phyloP scores from a whole-genome alignment of 1,140 invertebrate species.

The Arctopsyche grandis region DNA sequence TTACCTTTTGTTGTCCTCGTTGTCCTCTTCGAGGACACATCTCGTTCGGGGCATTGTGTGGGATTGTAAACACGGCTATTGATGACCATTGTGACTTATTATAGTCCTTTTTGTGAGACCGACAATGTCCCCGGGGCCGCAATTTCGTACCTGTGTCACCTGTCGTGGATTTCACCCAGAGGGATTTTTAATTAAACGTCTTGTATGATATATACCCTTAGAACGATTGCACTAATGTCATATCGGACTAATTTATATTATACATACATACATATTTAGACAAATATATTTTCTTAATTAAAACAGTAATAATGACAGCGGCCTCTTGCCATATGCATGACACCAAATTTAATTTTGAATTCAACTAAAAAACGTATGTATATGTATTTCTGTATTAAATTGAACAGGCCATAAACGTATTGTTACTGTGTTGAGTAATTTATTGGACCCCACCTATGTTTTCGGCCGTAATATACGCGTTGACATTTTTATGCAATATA shows the following conservation, averaged over 20 bases:
- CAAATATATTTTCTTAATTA: background rate
- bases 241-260: background rate
- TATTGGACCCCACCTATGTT: conserved; percentile 22
- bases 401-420: background rate
- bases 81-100: conserved; percentile 44
- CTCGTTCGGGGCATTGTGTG: conserved; percentile 32
- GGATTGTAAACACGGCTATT: conserved; percentile 46
- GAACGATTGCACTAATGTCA: background rate
- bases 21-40: conserved; percentile 21
- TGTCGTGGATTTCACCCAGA: background rate
- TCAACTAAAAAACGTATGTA: background rate
- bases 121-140: conserved; percentile 6
- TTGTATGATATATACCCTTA: background rate
- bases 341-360: background rate
- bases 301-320: background rate
- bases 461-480: conserved; percentile 43
- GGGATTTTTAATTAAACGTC: conserved; percentile 37
- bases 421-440: background rate
- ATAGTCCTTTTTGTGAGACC: conserved; percentile 29
- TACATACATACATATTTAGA: background rate
- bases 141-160: conserved; percentile 31
- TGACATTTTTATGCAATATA: conserved; percentile 54
- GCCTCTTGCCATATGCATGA: no score
- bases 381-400: background rate
- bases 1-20: conserved; percentile 28